Percentiles rank a stretch among this genome's conserved stretches.
Conservation (phyloP, 2,888 invertebrate species). For the Psylliodes chrysocephalus region DNA sequence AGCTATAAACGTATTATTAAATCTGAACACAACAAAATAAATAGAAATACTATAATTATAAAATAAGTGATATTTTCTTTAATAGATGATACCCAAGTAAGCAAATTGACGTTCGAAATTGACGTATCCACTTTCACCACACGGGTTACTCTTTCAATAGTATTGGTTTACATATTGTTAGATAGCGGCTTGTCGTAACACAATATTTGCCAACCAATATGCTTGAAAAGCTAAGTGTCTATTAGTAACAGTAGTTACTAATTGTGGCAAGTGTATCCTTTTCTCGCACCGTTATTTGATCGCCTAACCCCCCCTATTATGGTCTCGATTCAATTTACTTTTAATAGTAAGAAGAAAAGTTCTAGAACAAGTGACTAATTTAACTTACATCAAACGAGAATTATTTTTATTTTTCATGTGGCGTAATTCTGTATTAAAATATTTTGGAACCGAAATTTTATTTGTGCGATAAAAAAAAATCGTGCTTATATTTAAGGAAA, state of each 20-base stretch:
- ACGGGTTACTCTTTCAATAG: constrained; percentile 26
- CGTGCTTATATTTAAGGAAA: too few relatives aligned
- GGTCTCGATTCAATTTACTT: too few relatives aligned
- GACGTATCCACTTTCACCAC: constrained; percentile 29
- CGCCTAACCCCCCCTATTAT: not conserved
- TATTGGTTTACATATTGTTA: constrained; percentile 61
- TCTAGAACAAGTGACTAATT: too few relatives aligned
- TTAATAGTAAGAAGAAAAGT: too few relatives aligned
- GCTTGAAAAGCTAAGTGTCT: constrained; percentile 60
- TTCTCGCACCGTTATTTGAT: constrained; percentile 52
- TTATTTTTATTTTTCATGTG: too few relatives aligned
- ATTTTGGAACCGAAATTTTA: too few relatives aligned
- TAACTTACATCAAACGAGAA: too few relatives aligned
- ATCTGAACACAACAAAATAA: too few relatives aligned
- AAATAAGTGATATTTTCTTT: not conserved
- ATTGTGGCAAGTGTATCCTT: constrained; percentile 54
- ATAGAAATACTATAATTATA: not conserved
- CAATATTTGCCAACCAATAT: constrained; percentile 61
- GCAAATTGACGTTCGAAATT: constrained; percentile 38
- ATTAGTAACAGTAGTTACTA: constrained; percentile 63
- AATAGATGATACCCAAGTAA: constrained; percentile 1
- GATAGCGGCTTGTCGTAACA: constrained; percentile 53
- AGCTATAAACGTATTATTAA: too few relatives aligned
- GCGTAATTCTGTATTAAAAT: too few relatives aligned
- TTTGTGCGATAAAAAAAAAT: too few relatives aligned